A percentile compares a stretch with the other conserved stretches of the same genome.
Conservation (phyloP, 2,888 invertebrate genomes). For the Drosophila birchii region DNA sequence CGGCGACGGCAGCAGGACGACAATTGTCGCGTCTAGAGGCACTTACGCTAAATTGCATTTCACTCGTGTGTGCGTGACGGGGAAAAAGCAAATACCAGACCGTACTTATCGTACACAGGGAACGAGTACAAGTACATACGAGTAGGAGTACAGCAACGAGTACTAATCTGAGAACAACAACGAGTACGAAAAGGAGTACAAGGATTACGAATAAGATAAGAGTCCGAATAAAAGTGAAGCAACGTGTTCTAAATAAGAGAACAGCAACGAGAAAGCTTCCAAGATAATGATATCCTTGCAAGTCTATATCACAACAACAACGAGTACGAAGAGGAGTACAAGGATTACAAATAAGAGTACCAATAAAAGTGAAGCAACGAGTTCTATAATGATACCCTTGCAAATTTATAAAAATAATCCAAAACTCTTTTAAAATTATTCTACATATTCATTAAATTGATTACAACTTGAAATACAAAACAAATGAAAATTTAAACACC, state of each 20-base stretch:
- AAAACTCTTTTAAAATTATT: background rate
- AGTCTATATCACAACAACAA: background rate
- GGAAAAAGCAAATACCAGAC: conserved; percentile 39
- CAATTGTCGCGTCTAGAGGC: conserved; percentile 76
- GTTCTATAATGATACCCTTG: background rate
- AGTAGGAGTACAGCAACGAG: background rate
- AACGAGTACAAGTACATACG: background rate
- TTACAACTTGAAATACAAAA: background rate
- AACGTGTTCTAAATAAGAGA: background rate
- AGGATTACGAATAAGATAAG: background rate
- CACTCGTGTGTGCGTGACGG: conserved; percentile 54
- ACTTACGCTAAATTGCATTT: conserved; percentile 76
- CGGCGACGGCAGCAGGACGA: conserved; percentile 50
- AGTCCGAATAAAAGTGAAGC: background rate
- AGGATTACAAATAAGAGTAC: background rate
- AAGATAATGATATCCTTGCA: background rate
- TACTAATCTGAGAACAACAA: background rate
- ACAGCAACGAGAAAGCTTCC: too few species aligned
- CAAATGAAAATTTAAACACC: background rate
- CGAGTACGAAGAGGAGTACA: background rate
- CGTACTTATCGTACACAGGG: conserved; percentile 16
- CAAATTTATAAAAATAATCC: too few species aligned
- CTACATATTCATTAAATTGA: background rate
- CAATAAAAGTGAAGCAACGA: background rate
- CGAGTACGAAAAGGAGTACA: background rate